A percentile compares a stretch with the other conserved stretches of the same genome.
phyloP scores from a whole-genome alignment of 2,888 invertebrate genomes.

The Thyatira batis region DNA sequence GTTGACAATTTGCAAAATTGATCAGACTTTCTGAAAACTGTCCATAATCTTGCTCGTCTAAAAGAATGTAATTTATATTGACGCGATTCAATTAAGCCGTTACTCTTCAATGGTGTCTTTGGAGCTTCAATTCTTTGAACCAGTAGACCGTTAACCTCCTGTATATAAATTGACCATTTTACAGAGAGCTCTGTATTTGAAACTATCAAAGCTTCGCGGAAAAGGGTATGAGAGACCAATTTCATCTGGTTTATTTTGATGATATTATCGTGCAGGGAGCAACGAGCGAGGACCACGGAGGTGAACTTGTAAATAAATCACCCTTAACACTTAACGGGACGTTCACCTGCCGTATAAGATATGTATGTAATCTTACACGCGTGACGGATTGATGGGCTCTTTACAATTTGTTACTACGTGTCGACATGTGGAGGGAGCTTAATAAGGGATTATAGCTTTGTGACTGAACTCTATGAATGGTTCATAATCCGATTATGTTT shows the following conservation, averaged over 20 bases:
- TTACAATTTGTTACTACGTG: conserved; percentile 28
- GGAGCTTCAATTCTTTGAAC: conserved; percentile 28
- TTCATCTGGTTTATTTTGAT: conserved; percentile 40
- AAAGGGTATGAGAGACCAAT: conserved; percentile 34
- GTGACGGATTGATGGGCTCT: conserved; percentile 38
- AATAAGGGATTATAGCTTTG: conserved; percentile 21
- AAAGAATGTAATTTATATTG: conserved; percentile 11
- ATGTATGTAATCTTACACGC: conserved; percentile 30
- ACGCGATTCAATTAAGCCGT: conserved; percentile 29
- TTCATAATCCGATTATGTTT: conserved; percentile 24
- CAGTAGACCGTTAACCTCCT: conserved; percentile 47
- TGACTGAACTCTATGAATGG: conserved; percentile 13
- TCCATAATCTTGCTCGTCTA: neutral
- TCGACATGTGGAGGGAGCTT: conserved; percentile 13
- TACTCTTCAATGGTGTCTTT: conserved; percentile 26
- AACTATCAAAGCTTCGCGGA: conserved; percentile 30
- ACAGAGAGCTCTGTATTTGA: conserved; percentile 31
- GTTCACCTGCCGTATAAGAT: conserved; percentile 59
- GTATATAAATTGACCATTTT: conserved; percentile 47
- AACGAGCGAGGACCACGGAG: conserved; percentile 37
- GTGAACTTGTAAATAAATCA: conserved; percentile 65
- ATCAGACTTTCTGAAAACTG: no score
- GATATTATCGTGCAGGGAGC: conserved; percentile 42
- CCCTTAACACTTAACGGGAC: conserved; percentile 51
- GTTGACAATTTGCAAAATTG: no score